Evolutionary conservation across 1,140 invertebrate species (phyloP).

Genomic region (Drosophila murphyi): DNA sequence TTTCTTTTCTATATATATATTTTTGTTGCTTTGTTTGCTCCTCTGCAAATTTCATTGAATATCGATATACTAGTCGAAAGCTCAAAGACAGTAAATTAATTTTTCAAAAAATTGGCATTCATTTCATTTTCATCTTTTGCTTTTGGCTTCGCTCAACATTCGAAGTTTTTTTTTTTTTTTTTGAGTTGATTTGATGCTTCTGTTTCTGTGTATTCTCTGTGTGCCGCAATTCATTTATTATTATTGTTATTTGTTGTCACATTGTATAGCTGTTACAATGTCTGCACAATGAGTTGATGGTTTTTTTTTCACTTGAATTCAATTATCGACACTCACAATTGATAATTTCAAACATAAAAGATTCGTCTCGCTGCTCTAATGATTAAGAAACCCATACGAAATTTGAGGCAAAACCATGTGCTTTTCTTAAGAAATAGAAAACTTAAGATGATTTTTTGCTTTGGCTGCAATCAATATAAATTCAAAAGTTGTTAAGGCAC

Average conservation of each 20-base stretch:
- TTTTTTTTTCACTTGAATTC: slow-evolving; percentile 36
- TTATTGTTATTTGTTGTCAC: slow-evolving; percentile 51
- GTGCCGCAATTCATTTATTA: slow-evolving; percentile 48
- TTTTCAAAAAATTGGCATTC: slow-evolving; percentile 69
- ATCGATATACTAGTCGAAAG: slow-evolving; percentile 48
- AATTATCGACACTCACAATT: slow-evolving; percentile 53
- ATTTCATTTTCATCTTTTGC: slow-evolving; percentile 56
- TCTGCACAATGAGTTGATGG: slow-evolving; percentile 2
- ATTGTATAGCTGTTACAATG: slow-evolving; percentile 38
- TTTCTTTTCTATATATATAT: slow-evolving; percentile 10
- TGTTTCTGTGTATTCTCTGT: slow-evolving; percentile 17
- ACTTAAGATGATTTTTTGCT: background rate
- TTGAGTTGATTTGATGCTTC: slow-evolving; percentile 26
- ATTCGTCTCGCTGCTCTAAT: background rate
- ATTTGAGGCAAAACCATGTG: background rate
- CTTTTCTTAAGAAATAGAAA: background rate
- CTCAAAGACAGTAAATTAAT: slow-evolving; percentile 66
- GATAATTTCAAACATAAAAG: slow-evolving; percentile 40
- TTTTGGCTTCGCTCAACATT: background rate
- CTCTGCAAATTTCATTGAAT: slow-evolving; percentile 64
- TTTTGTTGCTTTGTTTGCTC: slow-evolving; percentile 41
- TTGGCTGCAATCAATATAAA: slow-evolving; percentile 10
- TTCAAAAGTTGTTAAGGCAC: slow-evolving; percentile 4
- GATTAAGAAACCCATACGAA: background rate
- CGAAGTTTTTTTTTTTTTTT: background rate